A percentile compares a stretch with the other conserved stretches of the same genome.
Conservation (phyloP, 2,888 invertebrate species). For the Labia minor region DNA sequence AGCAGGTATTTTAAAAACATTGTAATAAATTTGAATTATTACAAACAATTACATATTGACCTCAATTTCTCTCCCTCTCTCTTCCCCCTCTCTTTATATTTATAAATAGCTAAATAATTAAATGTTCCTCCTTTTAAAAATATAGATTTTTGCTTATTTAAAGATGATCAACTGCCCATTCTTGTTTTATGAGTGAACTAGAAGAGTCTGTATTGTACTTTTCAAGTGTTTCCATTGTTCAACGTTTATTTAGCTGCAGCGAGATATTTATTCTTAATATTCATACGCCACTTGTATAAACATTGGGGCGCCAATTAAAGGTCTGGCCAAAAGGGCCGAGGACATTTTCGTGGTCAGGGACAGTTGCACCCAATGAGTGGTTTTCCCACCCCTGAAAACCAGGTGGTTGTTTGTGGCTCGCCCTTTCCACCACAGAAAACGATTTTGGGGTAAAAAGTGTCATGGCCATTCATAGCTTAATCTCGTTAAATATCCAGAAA, state of each 20-base stretch:
- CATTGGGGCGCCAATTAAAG: neutral
- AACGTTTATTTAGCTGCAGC: neutral
- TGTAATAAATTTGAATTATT: too few species aligned
- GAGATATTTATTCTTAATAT: neutral
- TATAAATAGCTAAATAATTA: too few species aligned
- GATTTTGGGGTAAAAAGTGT: constrained; percentile 9
- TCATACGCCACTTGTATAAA: neutral
- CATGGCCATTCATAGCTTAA: neutral
- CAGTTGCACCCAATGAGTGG: neutral
- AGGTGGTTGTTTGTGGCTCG: neutral
- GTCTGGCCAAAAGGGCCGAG: neutral
- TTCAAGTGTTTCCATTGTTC: neutral
- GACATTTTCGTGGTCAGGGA: neutral
- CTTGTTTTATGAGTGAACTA: too few species aligned
- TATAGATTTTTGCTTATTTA: too few species aligned
- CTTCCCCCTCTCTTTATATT: too few species aligned
- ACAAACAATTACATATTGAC: too few species aligned
- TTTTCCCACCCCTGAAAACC: constrained; percentile 3
- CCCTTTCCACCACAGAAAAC: neutral
- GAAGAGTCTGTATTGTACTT: neutral
- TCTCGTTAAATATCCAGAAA: constrained; percentile 9
- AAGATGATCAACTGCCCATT: too few species aligned
- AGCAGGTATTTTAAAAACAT: too few species aligned
- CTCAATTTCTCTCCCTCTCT: too few species aligned
- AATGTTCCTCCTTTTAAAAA: too few species aligned